Evolutionary conservation across 2,113 vertebrate species (phyloP).

Genomic region (Echinops telfairi): DNA sequence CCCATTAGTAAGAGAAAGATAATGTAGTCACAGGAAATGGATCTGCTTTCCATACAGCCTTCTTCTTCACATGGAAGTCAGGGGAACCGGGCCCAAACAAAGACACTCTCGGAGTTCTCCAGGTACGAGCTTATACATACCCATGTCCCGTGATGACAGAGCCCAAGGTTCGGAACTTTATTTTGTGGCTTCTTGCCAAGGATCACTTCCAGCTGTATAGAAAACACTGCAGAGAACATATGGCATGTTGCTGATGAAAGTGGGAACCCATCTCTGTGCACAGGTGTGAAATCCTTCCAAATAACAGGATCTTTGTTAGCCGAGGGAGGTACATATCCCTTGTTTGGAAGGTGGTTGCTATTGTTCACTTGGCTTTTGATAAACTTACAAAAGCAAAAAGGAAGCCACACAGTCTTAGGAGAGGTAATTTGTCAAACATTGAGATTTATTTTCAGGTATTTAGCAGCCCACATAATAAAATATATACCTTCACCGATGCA

Average conservation of each 20-base stretch:
- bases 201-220: neutral
- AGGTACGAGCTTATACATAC: neutral
- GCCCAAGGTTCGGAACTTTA: neutral
- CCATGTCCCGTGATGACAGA: neutral
- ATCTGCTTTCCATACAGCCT: neutral
- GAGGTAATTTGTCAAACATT: neutral
- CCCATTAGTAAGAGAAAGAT: neutral
- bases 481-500: neutral
- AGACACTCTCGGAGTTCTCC: neutral
- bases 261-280: neutral
- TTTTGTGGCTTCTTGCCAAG: neutral
- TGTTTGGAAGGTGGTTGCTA: neutral
- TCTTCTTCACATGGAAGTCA: neutral
- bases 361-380: constrained; percentile 31
- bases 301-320: neutral
- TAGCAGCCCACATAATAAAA: constrained; percentile 21
- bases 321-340: neutral
- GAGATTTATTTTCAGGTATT: neutral
- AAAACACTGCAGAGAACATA: neutral
- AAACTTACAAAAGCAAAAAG: constrained; percentile 12
- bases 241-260: neutral
- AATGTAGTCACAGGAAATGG: constrained; percentile 21
- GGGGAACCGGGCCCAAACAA: neutral
- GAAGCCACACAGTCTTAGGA: neutral
- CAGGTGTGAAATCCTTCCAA: neutral